Evolutionary conservation across 2,113 vertebrate species (phyloP), one percentile per base, ranked within the genome.

Genomic region (Eubucco bourcierii): DNA sequence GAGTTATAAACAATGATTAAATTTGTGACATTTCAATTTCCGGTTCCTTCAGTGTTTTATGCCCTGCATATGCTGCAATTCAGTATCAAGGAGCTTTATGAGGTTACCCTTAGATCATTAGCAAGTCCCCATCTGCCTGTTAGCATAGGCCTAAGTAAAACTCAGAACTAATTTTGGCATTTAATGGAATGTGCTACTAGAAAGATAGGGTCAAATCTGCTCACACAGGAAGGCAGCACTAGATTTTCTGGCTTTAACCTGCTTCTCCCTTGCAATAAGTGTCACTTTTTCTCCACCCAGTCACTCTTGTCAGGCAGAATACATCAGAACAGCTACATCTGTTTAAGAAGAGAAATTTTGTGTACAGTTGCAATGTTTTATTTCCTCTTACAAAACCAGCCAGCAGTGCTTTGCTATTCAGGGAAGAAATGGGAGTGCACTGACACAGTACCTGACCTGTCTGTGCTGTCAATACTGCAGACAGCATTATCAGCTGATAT

Each of bases 41-140:
- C 46, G 80, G 12, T 61, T 83, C 12, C 68, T 73, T 76, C 2
- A 1, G 23, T 50, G 58, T 47, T 53, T 64, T 79, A 58, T 9
- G 12, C 6, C 27, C 29, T 0, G 0, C 8, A 68, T 33, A 39
- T 0, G 0, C 31, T 39, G 4, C 29, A 81, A 78, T 64, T 77
- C 9, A 34, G 27, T 19, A 89, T 7, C 61, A 81, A 34, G 12
- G 31, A 82, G 19, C 47, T 78, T 93, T 68, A 75, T 21, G 34
- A 70, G 6, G 16, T 37, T 75, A 67, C 23, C 5, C 37, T 24
- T 33, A 66, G 10, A 89, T 75, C 7, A 39, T n/a, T 3, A 82
- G 6, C 39, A 88, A 82, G 68, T 28, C 91, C 33, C 29, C 72
- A 56, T 70, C 66, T 3, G 0, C 15, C 56, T 77, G 25, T 46